Percentiles rank a stretch among this genome's conserved stretches.
phyloP scores from a whole-genome alignment of 2,888 invertebrate species.

The Hirtodrosophila confusa region DNA sequence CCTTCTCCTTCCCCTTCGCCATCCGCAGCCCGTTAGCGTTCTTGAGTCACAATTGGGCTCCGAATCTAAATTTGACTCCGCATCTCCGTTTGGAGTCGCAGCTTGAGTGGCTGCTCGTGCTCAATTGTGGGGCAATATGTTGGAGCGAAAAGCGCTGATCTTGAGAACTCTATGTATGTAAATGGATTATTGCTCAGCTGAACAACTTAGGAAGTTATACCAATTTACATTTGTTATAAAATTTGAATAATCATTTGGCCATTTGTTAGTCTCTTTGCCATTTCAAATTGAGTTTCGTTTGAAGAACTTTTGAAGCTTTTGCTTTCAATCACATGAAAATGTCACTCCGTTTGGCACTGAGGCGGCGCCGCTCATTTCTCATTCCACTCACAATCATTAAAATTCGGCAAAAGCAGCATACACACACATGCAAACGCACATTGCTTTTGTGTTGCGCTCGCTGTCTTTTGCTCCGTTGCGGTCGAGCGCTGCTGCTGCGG shows the following conservation, averaged over 20 bases:
- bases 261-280: not conserved
- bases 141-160: no score
- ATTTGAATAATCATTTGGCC: not conserved
- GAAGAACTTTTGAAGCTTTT: conserved; percentile 6
- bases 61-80: conserved; percentile 19
- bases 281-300: conserved; percentile 6
- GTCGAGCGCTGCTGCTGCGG: conserved; percentile 29
- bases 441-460: conserved; percentile 37
- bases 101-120: not conserved
- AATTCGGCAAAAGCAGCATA: conserved; percentile 51
- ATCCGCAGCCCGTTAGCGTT: conserved; percentile 4
- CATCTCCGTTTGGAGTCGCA: not conserved
- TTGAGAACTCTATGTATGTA: not conserved
- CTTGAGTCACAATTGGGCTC: conserved; percentile 1
- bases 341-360: conserved; percentile 35
- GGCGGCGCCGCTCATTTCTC: conserved; percentile 32
- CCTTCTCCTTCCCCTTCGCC: not conserved
- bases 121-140: no score
- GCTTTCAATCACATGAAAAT: conserved; percentile 23
- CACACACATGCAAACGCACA: conserved; percentile 33
- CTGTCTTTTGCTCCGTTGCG: conserved; percentile 49
- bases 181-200: not conserved
- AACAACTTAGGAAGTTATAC: conserved; percentile 1
- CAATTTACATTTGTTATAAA: not conserved
- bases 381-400: conserved; percentile 51